Evolutionary conservation across 2,888 invertebrate genomes (phyloP).

Genomic region (Plagodis pulveraria): DNA sequence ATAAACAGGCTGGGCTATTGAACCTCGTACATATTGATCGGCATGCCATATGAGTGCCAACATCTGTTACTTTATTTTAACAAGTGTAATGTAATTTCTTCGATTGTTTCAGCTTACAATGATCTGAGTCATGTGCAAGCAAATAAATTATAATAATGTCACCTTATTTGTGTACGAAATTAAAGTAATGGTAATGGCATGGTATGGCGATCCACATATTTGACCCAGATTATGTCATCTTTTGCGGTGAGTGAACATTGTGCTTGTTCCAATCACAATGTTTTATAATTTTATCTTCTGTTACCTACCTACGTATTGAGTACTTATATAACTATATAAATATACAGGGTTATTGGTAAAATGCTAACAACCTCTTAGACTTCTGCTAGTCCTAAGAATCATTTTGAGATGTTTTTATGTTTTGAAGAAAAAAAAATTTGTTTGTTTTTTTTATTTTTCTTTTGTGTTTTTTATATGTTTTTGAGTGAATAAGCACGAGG

Average conservation of each 20-base stretch:
- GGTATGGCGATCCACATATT: background rate
- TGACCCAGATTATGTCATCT: slow-evolving; percentile 20
- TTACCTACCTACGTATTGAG: too few relatives aligned
- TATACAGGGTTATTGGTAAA: too few relatives aligned
- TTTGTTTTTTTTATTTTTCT: too few relatives aligned
- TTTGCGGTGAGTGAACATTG: background rate
- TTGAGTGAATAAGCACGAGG: too few relatives aligned
- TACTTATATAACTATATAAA: too few relatives aligned
- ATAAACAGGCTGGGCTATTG: slow-evolving; percentile 13
- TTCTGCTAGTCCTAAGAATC: too few relatives aligned
- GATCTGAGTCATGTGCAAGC: slow-evolving; percentile 18
- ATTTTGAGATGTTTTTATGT: too few relatives aligned
- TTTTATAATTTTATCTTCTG: too few relatives aligned
- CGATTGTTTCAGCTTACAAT: slow-evolving; percentile 26
- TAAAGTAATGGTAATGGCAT: background rate
- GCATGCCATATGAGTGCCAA: slow-evolving; percentile 2
- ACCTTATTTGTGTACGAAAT: background rate
- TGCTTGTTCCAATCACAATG: background rate
- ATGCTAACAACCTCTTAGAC: too few relatives aligned
- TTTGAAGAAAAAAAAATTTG: too few relatives aligned
- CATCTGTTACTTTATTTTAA: slow-evolving; percentile 24
- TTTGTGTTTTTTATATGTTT: too few relatives aligned
- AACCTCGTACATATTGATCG: slow-evolving; percentile 10
- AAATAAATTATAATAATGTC: background rate
- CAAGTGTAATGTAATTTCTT: slow-evolving; percentile 24